Percentiles rank a stretch among this genome's conserved stretches.
phyloP scores from a whole-genome alignment of 2,113 vertebrate genomes.

The Phasianus colchicus region DNA sequence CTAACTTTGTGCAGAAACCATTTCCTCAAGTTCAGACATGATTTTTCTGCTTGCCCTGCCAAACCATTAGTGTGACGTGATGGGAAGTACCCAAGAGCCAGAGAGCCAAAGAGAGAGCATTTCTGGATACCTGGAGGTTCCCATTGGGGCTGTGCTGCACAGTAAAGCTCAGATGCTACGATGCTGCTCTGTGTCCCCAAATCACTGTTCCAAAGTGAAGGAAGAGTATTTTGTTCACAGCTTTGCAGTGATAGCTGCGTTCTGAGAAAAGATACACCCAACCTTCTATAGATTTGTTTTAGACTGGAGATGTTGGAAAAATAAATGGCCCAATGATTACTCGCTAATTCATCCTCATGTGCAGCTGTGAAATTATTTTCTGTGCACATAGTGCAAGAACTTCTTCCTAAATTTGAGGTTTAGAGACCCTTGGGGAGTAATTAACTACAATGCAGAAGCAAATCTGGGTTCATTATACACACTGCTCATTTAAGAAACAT shows the following conservation, averaged over 20 bases:
- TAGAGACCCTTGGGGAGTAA: conserved; percentile 55
- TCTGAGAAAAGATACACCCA: not conserved
- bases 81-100: not conserved
- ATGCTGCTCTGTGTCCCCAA: not conserved
- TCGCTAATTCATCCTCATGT: conserved; percentile 23
- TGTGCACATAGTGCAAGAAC: conserved; percentile 14
- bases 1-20: not conserved
- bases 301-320: not conserved
- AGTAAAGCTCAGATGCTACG: not conserved
- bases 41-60: not conserved
- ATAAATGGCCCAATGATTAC: not conserved
- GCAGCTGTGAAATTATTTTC: conserved; percentile 61
- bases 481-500: conserved; percentile 13
- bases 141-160: no score
- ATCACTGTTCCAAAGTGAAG: not conserved
- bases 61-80: not conserved
- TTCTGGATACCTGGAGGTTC: not conserved
- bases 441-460: conserved; percentile 43
- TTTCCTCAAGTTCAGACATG: not conserved
- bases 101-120: fast-evolving
- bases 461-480: conserved; percentile 40
- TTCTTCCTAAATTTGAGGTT: conserved; percentile 53
- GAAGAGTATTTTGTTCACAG: not conserved
- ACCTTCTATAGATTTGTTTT: not conserved
- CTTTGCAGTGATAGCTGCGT: not conserved